phyloP scores from a whole-genome alignment of 2,888 invertebrate species.

The Amitus sp. region DNA sequence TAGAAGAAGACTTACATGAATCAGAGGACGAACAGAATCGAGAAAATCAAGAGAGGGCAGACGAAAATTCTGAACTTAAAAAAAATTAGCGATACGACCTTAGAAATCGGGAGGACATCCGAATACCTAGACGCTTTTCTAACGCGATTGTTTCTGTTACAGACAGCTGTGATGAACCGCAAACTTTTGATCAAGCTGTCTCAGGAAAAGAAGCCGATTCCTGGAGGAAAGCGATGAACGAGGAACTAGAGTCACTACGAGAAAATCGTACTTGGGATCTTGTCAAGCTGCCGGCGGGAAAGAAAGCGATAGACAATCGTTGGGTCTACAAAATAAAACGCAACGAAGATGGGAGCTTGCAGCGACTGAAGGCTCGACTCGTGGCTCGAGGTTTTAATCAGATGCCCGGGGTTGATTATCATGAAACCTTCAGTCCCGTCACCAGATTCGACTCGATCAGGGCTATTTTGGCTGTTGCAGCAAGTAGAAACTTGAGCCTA shows the following conservation, averaged over 20 bases:
- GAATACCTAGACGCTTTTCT: neutral
- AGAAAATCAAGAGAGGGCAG: neutral
- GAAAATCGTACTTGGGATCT: constrained; percentile 50
- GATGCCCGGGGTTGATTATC: constrained; percentile 43
- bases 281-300: constrained; percentile 30
- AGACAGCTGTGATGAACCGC: constrained; percentile 7
- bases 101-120: neutral
- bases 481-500: constrained; percentile 42
- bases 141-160: neutral
- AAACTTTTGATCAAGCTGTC: constrained; percentile 27
- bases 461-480: constrained; percentile 44
- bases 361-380: constrained; percentile 26
- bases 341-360: neutral
- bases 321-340: neutral
- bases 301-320: neutral
- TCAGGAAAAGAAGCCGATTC: too few species aligned
- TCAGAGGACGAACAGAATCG: neutral
- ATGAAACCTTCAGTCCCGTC: constrained; percentile 49
- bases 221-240: constrained; percentile 46
- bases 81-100: too few species aligned
- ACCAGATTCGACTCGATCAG: constrained; percentile 44
- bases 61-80: too few species aligned
- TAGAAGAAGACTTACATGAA: too few species aligned
- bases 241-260: constrained; percentile 46
- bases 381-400: constrained; percentile 49